Base-by-base conservation (phyloP, 2,113 vertebrate species). In the Centropus unirufus region DNA sequence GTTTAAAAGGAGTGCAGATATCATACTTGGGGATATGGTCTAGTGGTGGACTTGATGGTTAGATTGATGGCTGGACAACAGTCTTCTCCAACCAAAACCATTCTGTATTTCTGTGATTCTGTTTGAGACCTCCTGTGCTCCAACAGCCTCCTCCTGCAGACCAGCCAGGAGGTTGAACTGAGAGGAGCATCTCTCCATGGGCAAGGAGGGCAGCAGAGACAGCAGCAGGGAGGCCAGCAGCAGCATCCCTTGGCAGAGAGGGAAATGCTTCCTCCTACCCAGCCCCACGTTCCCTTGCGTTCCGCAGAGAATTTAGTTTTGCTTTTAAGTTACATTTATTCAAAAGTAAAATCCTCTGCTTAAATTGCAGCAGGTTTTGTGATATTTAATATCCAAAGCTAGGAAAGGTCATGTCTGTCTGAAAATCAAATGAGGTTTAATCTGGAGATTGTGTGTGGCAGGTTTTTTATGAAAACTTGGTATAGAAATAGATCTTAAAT, bases 311-410 rank as follows among this genome's bases (percentile, higher is more conserved):
- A 74, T 47, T 70, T 52, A 29, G 44, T 32, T 81, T 75, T 96
- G 70, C 74, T 90, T 90, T 87, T 29, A 72, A 69, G 90, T 90
- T 96, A 54, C 87, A 4, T 93, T 97, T 96, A 93, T 95, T 97
- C 83, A 87, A 96, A 94, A 89, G 84, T 58, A 83, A 96, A 96
- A 96, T 80, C 90, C 91, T 82, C 77, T 68, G 92, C 96, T 97
- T 92, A 97, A 97, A 96, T 89, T 95, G 93, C 95, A 97, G 93
- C 39, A 57, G 92, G 87, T 93, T 95, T 96, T 90, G 95, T 95
- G 92, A 96, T 97, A 95, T 97, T 97, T 97, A 97, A 96, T 96
- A 97, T 97, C 96, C 95, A 96, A 96, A 96, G 92, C 96, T 89
- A 39, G 87, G 89, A 97, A 97, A 97, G 97, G 97, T 97, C 97